Base-by-base conservation (phyloP, 1,140 invertebrate species). In the Sinonovacula constricta region DNA sequence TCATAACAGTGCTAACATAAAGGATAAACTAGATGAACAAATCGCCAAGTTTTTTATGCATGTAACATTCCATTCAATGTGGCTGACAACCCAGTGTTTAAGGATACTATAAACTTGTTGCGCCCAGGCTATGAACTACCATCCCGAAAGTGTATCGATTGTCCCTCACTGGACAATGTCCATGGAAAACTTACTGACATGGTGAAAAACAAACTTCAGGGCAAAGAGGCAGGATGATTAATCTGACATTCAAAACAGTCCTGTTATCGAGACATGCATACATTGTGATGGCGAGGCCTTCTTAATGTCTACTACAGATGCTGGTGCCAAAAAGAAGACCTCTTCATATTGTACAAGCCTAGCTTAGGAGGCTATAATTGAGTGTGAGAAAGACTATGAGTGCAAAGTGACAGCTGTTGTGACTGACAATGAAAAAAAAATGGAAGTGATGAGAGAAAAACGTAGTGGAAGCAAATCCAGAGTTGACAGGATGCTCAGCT, bases 21-120 rank as follows among this genome's bases (percentile, higher is more conserved):
- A 56, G 56, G 68, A 68, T 51, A 68, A 78, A 34, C 51, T 69
- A 36, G 53, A 51, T 39, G 49, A 65, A 22, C 62, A 71, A 45
- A 63, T 63, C 3, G 60, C 60, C 33, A 63, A 63, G 39, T 39
- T 24, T 69, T 69, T 4, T 69, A 33, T 56, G 67, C 51, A 22
- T 69, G 67, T 26, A 69, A 63, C 30, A 30, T 69, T 15, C n/a
- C 67, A 0, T 56, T 69, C 26, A 69, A 56, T 69, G 33, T 69
- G 31, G 67, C 53, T 57, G 60, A 63, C 39, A 60, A 71, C 39
- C 68, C 54, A 59, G 68, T 71, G 3, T 59, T 31, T 53, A 14
- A 30, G 45, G 68, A 71, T 24, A 34, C 62, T 65, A 39, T 65
- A 12, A 34, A 65, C 12, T 12, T 65, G 54, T 45, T 71, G 26